Evolutionary conservation across 1,140 invertebrate species (phyloP).

Genomic region (Belonocnema kinseyi): DNA sequence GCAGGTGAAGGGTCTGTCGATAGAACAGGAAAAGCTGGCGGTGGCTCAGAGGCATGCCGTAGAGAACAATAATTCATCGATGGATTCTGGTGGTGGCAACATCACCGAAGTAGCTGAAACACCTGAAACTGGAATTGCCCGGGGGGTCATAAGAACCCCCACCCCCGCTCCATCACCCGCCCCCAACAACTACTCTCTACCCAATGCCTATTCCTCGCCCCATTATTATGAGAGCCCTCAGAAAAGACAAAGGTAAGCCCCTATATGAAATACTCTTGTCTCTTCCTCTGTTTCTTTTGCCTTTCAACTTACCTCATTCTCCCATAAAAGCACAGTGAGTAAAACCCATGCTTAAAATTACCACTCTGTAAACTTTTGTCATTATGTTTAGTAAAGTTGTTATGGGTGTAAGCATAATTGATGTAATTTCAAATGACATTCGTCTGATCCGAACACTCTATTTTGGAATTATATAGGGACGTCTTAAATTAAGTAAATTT

Average conservation of each 20-base stretch:
- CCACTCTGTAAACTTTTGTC: too few relatives aligned
- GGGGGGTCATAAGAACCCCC: conserved; percentile 67
- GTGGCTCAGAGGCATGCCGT: conserved; percentile 80
- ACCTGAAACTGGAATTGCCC: conserved; percentile 55
- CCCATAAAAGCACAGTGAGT: too few relatives aligned
- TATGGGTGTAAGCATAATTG: too few relatives aligned
- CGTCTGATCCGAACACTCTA: too few relatives aligned
- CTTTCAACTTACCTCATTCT: too few relatives aligned
- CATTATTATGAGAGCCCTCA: conserved; percentile 72
- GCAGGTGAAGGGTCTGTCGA: conserved; percentile 86
- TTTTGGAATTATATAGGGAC: too few relatives aligned
- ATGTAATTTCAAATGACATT: too few relatives aligned
- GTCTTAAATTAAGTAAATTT: too few relatives aligned
- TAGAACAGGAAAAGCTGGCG: conserved; percentile 85
- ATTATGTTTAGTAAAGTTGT: too few relatives aligned
- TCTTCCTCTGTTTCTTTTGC: too few relatives aligned
- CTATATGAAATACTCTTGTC: too few relatives aligned
- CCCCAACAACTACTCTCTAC: conserved; percentile 61
- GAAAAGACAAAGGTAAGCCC: conserved; percentile 70
- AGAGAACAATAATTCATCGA: conserved; percentile 69
- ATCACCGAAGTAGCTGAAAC: conserved; percentile 68
- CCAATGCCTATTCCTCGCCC: conserved; percentile 63
- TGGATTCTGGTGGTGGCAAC: conserved; percentile 49
- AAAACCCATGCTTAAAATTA: too few relatives aligned
- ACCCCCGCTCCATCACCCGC: conserved; percentile 76